Conservation (phyloP, 2,797 vertebrate genomes). For the Phrynocephalus guinanensis region DNA sequence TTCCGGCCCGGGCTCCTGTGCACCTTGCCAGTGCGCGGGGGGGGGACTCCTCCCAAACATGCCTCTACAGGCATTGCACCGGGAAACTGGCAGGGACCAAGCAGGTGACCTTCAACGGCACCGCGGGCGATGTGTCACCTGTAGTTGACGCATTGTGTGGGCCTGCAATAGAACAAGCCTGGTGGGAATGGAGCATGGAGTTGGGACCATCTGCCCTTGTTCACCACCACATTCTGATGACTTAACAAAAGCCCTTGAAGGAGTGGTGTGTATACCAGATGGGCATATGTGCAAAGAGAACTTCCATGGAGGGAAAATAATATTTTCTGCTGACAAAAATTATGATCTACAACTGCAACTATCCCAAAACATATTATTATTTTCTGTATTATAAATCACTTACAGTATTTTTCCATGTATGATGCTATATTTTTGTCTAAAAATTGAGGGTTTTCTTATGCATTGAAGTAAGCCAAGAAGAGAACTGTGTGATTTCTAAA, state of each 20-base stretch:
- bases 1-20: too few relatives aligned
- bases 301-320: not conserved
- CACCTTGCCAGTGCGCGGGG: too few relatives aligned
- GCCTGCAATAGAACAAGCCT: not conserved
- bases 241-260: not conserved
- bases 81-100: too few relatives aligned
- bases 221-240: not conserved
- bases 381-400: not conserved
- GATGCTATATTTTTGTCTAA: too few relatives aligned
- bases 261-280: not conserved
- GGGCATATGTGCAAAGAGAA: not conserved
- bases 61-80: too few relatives aligned
- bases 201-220: not conserved
- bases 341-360: not conserved
- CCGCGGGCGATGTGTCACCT: too few relatives aligned
- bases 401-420: not conserved
- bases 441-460: too few relatives aligned
- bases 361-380: not conserved
- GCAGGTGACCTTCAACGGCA: too few relatives aligned
- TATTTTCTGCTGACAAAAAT: not conserved
- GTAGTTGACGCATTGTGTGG: too few relatives aligned
- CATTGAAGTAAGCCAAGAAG: too few relatives aligned
- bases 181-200: not conserved
- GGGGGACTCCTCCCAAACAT: too few relatives aligned
- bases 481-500: too few relatives aligned